These are phyloP conservation scores for Cerceris rybyensis DNA, from an alignment of 2,888 invertebrate species.

Conservation along the genomic window DNA sequence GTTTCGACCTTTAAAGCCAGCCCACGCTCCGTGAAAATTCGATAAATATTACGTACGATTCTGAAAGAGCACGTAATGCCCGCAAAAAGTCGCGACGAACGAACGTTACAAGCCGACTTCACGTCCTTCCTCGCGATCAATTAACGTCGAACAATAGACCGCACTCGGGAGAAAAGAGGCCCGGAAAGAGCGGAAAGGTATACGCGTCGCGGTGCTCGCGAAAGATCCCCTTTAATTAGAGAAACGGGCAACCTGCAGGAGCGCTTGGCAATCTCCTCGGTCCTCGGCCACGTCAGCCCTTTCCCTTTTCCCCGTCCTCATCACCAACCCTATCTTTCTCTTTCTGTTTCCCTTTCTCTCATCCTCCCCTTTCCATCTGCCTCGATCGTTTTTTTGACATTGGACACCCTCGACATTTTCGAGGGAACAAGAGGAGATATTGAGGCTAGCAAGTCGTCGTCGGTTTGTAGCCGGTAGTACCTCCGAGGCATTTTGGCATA, in stretches of 20 bases:
- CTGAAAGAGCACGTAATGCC: conserved; percentile 46
- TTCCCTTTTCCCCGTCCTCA: not conserved
- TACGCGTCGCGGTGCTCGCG: conserved; percentile 15
- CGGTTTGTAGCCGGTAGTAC: conserved; percentile 35
- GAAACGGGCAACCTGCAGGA: conserved; percentile 5
- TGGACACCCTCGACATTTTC: not conserved
- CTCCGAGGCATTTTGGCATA: conserved; percentile 55
- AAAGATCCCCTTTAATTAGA: conserved; percentile 29
- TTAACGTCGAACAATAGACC: not conserved
- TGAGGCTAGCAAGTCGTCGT: conserved; percentile 53
- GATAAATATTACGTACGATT: conserved; percentile 37
- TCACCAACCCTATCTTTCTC: not conserved
- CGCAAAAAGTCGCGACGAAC: not conserved
- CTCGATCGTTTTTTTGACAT: conserved; percentile 12
- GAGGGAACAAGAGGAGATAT: conserved; percentile 18
- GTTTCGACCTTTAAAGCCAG: not conserved
- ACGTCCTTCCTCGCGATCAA: not conserved
- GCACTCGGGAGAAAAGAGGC: not conserved
- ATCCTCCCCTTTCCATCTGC: not conserved
- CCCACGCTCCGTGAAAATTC: not conserved
- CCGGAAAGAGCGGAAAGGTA: not conserved
- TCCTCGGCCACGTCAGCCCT: not conserved
- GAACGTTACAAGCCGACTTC: not conserved
- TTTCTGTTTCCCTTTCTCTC: not conserved
- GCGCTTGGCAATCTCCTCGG: not conserved